phyloP scores from a whole-genome alignment of 2,888 invertebrate species.

The Amblyteles armatorius region DNA sequence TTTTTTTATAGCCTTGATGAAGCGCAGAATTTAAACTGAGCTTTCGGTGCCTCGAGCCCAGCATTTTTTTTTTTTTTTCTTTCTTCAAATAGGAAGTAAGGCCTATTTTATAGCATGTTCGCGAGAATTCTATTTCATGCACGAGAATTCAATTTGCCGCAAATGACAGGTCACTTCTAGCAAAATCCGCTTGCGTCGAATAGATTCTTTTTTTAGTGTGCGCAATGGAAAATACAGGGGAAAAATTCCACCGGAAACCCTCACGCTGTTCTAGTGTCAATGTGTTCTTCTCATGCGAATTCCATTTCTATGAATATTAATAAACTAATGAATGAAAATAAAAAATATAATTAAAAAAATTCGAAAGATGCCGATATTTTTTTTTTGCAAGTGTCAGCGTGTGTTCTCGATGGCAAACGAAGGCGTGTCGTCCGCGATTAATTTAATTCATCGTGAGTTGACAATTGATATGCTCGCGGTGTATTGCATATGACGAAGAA shows the following conservation, averaged over 20 bases:
- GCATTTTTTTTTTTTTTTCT: background rate
- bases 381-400: background rate
- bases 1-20: background rate
- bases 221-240: background rate
- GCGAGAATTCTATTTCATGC: background rate
- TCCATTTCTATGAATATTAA: background rate
- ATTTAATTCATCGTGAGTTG: background rate
- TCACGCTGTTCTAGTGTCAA: background rate
- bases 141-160: background rate
- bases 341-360: background rate
- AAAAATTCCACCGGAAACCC: background rate
- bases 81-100: background rate
- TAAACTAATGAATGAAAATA: background rate
- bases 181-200: background rate
- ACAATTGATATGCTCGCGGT: background rate
- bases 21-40: background rate
- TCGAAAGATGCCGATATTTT: background rate
- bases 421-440: background rate
- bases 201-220: background rate
- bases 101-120: background rate
- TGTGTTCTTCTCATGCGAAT: background rate
- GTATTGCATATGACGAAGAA: background rate
- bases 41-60: background rate
- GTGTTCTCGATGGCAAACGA: background rate
- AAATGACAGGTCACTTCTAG: background rate